These are phyloP conservation scores for Beroe forskalii DNA, from an alignment of 37 sponge, comb jelly and placozoan species.

Conservation along the genomic window DNA sequence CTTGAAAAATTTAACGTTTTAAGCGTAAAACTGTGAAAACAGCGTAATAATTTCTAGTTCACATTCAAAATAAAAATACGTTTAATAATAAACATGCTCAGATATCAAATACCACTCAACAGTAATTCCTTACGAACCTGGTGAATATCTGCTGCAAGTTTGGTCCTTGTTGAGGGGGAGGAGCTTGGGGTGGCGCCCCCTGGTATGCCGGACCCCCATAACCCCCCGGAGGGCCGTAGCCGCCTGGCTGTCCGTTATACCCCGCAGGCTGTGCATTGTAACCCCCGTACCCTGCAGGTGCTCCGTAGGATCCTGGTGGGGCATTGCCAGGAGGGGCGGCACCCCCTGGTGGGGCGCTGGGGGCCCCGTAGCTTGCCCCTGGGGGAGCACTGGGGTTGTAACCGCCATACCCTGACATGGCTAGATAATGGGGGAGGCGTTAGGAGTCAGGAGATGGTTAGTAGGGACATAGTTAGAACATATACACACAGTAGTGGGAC, in stretches of 20 bases:
- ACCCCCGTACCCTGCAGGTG: background rate
- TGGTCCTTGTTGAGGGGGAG: background rate
- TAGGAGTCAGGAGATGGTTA: too few relatives aligned
- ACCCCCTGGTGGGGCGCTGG: background rate
- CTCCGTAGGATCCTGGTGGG: background rate
- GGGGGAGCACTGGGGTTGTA: constrained; percentile 2
- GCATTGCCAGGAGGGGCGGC: background rate
- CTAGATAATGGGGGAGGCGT: too few relatives aligned
- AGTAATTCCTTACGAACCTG: too few relatives aligned
- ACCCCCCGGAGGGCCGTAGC: background rate
- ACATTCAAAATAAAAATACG: too few relatives aligned
- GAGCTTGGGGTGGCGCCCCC: background rate
- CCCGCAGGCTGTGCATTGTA: background rate
- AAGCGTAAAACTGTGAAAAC: too few relatives aligned
- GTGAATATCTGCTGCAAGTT: constrained; percentile 11
- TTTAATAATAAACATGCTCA: too few relatives aligned
- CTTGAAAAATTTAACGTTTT: too few relatives aligned
- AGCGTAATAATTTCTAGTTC: too few relatives aligned
- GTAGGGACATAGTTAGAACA: background rate
- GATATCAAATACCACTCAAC: too few relatives aligned
- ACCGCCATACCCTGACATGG: constrained; percentile 33
- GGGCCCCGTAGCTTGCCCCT: background rate
- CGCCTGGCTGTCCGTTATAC: background rate
- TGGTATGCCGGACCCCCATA: background rate
- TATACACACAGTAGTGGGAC: background rate